Evolutionary conservation across 2,113 vertebrate species (phyloP).

Genomic region (Ophiodon elongatus): DNA sequence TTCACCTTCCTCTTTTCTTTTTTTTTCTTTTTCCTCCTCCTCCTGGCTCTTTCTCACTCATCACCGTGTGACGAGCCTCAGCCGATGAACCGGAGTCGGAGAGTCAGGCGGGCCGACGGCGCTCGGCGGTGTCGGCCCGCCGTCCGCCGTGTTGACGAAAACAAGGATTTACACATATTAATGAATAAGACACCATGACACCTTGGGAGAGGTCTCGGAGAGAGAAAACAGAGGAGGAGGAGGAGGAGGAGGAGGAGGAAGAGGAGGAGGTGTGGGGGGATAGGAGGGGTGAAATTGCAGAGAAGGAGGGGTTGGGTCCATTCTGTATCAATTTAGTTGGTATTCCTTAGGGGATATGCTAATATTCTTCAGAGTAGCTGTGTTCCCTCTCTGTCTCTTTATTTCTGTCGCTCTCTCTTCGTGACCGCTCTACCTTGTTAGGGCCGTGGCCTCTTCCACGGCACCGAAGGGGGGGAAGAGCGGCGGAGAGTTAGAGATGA

Average conservation of each 20-base stretch:
- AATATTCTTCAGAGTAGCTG: slow-evolving; percentile 80
- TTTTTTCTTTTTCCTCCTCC: neutral
- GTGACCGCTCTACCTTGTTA: slow-evolving; percentile 95
- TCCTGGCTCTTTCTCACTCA: slow-evolving; percentile 42
- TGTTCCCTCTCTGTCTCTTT: slow-evolving; percentile 91
- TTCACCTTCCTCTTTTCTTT: slow-evolving; percentile 1
- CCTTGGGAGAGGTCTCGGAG: slow-evolving; percentile 82
- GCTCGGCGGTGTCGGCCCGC: slow-evolving; percentile 30
- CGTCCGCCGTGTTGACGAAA: slow-evolving; percentile 72
- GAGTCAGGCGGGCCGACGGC: slow-evolving; percentile 49
- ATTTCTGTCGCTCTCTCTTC: slow-evolving; percentile 90
- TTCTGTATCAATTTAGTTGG: slow-evolving; percentile 91
- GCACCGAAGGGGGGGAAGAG: slow-evolving; percentile 78
- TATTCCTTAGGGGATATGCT: slow-evolving; percentile 90
- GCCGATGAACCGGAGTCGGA: slow-evolving; percentile 58
- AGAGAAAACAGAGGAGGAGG: slow-evolving; percentile 16
- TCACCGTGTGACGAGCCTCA: slow-evolving; percentile 58
- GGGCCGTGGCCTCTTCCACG: slow-evolving; percentile 91
- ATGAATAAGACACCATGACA: slow-evolving; percentile 92
- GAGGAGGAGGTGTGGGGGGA: slow-evolving; percentile 11
- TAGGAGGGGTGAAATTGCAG: slow-evolving; percentile 39
- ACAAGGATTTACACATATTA: slow-evolving; percentile 95
- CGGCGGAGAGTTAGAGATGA: slow-evolving; percentile 57
- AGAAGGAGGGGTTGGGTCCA: slow-evolving; percentile 66
- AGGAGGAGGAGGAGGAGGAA: neutral